Conservation (phyloP, 2,888 invertebrate genomes). For the Hypomecis atomaria region DNA sequence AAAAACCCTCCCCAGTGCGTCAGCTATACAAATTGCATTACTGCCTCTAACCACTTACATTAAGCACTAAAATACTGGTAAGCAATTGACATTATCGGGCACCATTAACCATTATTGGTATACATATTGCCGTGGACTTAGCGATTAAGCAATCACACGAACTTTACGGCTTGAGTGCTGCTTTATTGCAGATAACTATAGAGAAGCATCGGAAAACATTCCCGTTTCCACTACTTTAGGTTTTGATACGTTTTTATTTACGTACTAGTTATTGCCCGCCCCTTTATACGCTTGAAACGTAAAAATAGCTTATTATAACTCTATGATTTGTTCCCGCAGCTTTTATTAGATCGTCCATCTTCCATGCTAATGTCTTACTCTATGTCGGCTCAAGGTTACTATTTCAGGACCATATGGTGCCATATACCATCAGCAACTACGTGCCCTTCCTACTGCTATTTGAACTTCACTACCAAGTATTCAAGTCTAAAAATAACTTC, state of each 20-base stretch:
- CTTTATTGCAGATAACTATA: constrained; percentile 20
- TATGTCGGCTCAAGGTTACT: too few relatives aligned
- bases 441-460: not conserved
- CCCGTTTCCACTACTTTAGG: not conserved
- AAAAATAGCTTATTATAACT: too few relatives aligned
- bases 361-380: too few relatives aligned
- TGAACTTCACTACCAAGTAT: not conserved
- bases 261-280: too few relatives aligned
- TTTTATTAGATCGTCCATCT: too few relatives aligned
- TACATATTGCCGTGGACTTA: constrained; percentile 17
- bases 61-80: constrained; percentile 27
- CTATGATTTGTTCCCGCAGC: too few relatives aligned
- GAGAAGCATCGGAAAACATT: not conserved
- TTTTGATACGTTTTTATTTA: too few relatives aligned
- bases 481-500: not conserved
- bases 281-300: too few relatives aligned
- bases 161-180: constrained; percentile 20
- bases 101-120: constrained; percentile 22
- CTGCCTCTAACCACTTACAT: constrained; percentile 24
- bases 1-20: constrained; percentile 7
- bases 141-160: constrained; percentile 27
- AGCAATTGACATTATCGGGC: constrained; percentile 22
- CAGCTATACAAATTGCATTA: constrained; percentile 26
- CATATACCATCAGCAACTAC: too few relatives aligned
- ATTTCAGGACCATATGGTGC: too few relatives aligned